A percentile compares a stretch with the other conserved stretches of the same genome.
Evolutionary conservation across 2,113 vertebrate genomes (phyloP).

Genomic region (Symphodus melops): DNA sequence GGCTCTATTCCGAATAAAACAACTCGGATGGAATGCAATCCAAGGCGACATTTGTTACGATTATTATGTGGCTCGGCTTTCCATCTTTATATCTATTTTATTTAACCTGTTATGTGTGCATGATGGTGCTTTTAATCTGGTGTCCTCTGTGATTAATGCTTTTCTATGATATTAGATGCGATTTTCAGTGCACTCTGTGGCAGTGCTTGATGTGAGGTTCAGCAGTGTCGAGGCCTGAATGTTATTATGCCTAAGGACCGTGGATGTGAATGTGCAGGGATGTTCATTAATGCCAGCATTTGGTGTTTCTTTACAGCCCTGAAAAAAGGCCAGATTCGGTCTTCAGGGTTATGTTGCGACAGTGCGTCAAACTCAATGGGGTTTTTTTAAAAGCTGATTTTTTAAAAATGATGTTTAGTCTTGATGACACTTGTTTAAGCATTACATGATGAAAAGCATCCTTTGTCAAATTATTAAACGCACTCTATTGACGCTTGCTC

Average conservation of each 20-base stretch:
- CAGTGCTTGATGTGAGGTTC: background rate
- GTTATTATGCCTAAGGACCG: background rate
- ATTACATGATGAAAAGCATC: background rate
- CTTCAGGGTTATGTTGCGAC: background rate
- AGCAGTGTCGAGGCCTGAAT: background rate
- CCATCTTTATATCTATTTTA: background rate
- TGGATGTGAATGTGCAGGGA: slow-evolving; percentile 8
- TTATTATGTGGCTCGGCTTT: background rate
- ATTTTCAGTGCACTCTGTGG: background rate
- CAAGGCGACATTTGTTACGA: background rate
- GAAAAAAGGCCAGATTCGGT: background rate
- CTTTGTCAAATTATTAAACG: background rate
- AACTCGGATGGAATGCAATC: background rate
- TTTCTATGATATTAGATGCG: slow-evolving; percentile 13
- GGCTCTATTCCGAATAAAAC: background rate
- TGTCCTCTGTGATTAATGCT: slow-evolving; percentile 2
- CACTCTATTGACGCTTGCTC: background rate
- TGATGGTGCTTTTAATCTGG: slow-evolving; percentile 1
- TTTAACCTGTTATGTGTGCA: slow-evolving; percentile 4
- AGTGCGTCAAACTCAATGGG: background rate
- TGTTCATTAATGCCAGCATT: slow-evolving; percentile 1
- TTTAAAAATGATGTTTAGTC: background rate
- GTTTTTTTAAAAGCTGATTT: background rate
- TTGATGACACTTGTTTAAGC: background rate
- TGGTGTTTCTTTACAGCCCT: background rate